Conservation (phyloP, 2,797 vertebrate genomes). For the Crenichthys baileyi region DNA sequence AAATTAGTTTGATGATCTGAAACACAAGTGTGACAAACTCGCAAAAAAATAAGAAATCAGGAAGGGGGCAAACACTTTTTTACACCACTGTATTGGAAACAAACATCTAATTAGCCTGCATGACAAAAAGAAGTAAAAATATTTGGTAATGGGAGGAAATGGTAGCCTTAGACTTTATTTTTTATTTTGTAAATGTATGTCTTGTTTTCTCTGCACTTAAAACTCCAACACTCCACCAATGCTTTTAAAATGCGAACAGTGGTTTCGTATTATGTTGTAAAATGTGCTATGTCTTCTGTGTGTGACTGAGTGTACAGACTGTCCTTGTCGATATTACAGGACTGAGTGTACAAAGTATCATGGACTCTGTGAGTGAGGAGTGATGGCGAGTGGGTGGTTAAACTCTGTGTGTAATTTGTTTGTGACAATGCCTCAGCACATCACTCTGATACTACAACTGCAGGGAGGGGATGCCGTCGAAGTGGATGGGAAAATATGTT, state of each 20-base stretch:
- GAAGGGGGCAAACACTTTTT: too few relatives aligned
- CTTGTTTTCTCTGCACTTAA: not conserved
- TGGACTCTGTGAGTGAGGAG: constrained; percentile 46
- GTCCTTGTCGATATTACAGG: constrained; percentile 45
- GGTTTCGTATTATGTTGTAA: constrained; percentile 1
- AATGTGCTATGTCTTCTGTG: constrained; percentile 23
- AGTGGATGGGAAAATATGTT: constrained; percentile 2
- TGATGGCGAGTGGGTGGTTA: constrained; percentile 45
- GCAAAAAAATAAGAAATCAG: too few relatives aligned
- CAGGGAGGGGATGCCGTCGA: not conserved
- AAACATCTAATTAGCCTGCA: not conserved
- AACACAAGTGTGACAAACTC: too few relatives aligned
- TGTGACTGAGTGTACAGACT: constrained; percentile 37
- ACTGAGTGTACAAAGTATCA: constrained; percentile 51
- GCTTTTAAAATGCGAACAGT: not conserved
- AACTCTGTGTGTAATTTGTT: constrained; percentile 45
- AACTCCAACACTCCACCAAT: not conserved
- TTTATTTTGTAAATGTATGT: not conserved
- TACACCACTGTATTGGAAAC: not conserved
- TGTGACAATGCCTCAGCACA: constrained; percentile 31
- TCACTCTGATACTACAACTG: constrained; percentile 20
- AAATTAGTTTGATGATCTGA: too few relatives aligned
- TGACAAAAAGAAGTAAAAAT: not conserved
- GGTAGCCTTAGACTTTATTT: not conserved
- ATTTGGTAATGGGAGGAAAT: not conserved